Evolutionary conservation across 2,888 invertebrate genomes (phyloP).

Genomic region (Pardosa pseudoannulata): DNA sequence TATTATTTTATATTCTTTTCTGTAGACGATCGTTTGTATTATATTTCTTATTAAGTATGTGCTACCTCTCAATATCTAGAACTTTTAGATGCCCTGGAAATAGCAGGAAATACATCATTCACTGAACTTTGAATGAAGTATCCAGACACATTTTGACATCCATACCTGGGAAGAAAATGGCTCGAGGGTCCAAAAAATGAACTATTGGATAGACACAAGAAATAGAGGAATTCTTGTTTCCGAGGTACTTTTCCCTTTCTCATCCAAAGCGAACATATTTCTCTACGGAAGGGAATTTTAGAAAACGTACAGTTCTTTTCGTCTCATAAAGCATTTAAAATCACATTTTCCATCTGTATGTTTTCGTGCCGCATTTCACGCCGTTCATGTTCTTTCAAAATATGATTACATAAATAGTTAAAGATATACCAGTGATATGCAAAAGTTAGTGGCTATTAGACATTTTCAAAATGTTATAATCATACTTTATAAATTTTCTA

Average conservation of each 20-base stretch:
- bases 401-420: too few species aligned
- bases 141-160: constrained; percentile 40
- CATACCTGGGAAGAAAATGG: constrained; percentile 24
- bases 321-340: not conserved
- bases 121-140: constrained; percentile 13
- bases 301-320: not conserved
- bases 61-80: constrained; percentile 19
- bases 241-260: not conserved
- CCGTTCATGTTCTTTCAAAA: too few species aligned
- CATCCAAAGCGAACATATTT: not conserved
- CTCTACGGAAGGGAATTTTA: not conserved
- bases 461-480: too few species aligned
- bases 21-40: too few species aligned
- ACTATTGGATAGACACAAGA: not conserved
- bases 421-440: too few species aligned
- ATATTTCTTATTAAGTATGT: too few species aligned
- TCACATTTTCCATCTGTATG: not conserved
- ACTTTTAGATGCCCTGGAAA: constrained; percentile 8
- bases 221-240: not conserved
- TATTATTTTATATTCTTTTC: too few species aligned
- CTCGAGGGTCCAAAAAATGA: not conserved
- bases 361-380: not conserved
- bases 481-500: too few species aligned
- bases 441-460: too few species aligned
- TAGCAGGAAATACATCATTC: constrained; percentile 31